A percentile compares a stretch with the other conserved stretches of the same genome.
Conservation (phyloP, 2,113 vertebrate genomes). For the Myiopsitta monachus region DNA sequence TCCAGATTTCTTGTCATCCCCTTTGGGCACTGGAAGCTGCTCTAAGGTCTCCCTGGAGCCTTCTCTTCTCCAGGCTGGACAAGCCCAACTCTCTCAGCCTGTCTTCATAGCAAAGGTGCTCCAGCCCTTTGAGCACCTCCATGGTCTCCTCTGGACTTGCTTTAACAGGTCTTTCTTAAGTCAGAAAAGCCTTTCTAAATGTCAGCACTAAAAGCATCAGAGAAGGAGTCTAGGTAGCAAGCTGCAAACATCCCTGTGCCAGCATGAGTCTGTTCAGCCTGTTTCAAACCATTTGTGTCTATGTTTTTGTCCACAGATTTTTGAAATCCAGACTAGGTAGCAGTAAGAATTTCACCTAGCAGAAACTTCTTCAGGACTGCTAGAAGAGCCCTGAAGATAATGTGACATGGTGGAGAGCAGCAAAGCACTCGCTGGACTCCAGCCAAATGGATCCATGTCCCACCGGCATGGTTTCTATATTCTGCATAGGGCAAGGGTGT, state of each 20-base stretch:
- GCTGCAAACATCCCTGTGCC: background rate
- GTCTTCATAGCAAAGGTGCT: background rate
- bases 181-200: background rate
- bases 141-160: background rate
- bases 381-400: background rate
- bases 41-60: background rate
- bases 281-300: background rate
- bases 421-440: background rate
- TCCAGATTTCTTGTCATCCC: background rate
- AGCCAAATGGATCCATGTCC: fast-evolving
- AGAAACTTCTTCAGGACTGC: background rate
- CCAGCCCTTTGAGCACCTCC: background rate
- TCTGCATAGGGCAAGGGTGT: background rate
- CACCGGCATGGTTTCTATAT: background rate
- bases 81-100: background rate
- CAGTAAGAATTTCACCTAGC: background rate
- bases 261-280: background rate
- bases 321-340: background rate
- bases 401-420: fast-evolving
- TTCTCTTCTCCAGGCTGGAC: background rate
- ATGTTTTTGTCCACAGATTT: background rate
- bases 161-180: background rate
- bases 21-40: background rate
- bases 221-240: background rate
- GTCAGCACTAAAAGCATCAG: background rate